Percentiles rank a stretch among this genome's conserved stretches.
These are phyloP conservation scores for Notechis scutatus DNA, from an alignment of 2,113 vertebrate genomes.

Conservation along the genomic window DNA sequence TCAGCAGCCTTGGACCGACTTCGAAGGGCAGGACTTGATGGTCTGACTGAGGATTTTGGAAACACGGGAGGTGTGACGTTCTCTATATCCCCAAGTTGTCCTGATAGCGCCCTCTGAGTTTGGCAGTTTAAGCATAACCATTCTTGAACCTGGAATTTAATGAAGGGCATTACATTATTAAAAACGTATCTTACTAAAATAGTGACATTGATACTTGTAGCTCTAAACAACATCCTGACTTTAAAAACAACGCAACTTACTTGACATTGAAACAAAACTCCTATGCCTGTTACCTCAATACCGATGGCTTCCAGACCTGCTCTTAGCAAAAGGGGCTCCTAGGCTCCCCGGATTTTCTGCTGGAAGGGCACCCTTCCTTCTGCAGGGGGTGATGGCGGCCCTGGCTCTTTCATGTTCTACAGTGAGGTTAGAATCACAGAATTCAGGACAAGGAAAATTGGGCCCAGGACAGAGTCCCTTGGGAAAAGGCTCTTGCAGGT, in stretches of 20 bases:
- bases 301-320: not conserved
- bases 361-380: not conserved
- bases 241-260: not conserved
- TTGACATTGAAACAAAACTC: not conserved
- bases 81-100: constrained; percentile 80
- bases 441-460: not conserved
- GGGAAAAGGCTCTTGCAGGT: not conserved
- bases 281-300: too few species aligned
- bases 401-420: not conserved
- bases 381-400: too few species aligned
- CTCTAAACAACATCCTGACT: not conserved
- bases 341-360: too few species aligned
- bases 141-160: constrained; percentile 80
- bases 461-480: not conserved
- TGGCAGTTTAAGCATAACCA: constrained; percentile 98
- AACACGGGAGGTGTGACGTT: constrained; percentile 69
- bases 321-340: too few species aligned
- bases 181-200: constrained; percentile 7
- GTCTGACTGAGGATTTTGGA: constrained; percentile 65
- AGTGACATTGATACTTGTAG: not conserved
- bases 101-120: constrained; percentile 86
- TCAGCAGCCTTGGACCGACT: constrained; percentile 54
- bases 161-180: constrained; percentile 41
- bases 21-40: constrained; percentile 48
- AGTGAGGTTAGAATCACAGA: not conserved